These are phyloP conservation scores for Anthoscopus minutus DNA, from an alignment of 2,113 vertebrate genomes.

Conservation along the genomic window DNA sequence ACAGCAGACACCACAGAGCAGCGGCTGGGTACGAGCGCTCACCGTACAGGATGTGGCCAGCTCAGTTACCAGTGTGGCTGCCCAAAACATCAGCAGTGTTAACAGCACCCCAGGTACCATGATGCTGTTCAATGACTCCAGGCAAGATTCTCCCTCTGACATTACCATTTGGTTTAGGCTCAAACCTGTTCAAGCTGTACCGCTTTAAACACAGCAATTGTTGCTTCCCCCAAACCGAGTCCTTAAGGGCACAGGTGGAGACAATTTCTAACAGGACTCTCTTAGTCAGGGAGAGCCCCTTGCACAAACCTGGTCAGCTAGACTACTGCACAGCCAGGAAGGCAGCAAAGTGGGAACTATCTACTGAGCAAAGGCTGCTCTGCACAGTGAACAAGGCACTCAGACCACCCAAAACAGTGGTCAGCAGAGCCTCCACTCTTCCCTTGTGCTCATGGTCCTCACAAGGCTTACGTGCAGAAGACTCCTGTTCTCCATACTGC, in stretches of 20 bases:
- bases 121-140: neutral
- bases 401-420: neutral
- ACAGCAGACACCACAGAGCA: neutral
- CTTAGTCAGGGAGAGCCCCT: neutral
- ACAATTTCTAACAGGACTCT: neutral
- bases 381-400: neutral
- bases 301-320: neutral
- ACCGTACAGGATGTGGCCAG: neutral
- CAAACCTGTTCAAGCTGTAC: neutral
- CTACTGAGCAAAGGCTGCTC: neutral
- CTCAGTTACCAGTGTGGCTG: neutral
- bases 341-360: neutral
- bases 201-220: neutral
- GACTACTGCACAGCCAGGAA: neutral
- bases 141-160: neutral
- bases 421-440: neutral
- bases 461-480: neutral
- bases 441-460: neutral
- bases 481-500: neutral
- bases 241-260: neutral
- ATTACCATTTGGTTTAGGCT: neutral
- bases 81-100: neutral
- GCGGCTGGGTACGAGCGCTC: accelerated
- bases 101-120: neutral
- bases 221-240: neutral